These are phyloP conservation scores for Drosophila anceps DNA, from an alignment of 2,888 invertebrate species.

Conservation along the genomic window DNA sequence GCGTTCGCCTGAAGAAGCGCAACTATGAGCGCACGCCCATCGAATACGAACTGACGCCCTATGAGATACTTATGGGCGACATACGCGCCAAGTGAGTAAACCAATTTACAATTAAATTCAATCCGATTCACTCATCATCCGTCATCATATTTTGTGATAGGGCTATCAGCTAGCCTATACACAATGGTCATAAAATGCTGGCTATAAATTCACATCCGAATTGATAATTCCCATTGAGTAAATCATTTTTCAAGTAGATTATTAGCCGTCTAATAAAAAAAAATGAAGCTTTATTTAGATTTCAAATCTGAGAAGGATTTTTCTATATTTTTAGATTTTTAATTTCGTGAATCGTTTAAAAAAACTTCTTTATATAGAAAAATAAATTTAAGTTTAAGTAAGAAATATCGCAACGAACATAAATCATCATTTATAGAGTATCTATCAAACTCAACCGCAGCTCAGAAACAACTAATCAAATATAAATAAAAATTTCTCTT, in stretches of 20 bases:
- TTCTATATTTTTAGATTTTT: too few species aligned
- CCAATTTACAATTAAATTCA: background rate
- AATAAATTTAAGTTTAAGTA: too few species aligned
- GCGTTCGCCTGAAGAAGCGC: constrained; percentile 96
- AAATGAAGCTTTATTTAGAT: too few species aligned
- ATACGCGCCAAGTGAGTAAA: constrained; percentile 90
- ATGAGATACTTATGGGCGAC: constrained; percentile 98
- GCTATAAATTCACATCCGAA: background rate
- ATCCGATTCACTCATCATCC: background rate
- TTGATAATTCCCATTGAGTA: background rate
- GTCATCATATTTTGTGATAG: background rate
- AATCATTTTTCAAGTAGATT: background rate
- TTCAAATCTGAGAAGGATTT: too few species aligned
- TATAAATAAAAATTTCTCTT: constrained; percentile 46
- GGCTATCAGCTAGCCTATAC: background rate
- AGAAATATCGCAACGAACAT: too few species aligned
- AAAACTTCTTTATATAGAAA: too few species aligned
- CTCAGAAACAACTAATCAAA: constrained; percentile 28
- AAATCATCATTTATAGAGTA: background rate
- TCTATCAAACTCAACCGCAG: constrained; percentile 6
- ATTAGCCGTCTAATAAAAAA: background rate
- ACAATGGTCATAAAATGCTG: background rate
- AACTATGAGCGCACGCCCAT: constrained; percentile 91
- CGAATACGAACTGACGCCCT: constrained; percentile 97
- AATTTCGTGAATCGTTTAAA: too few species aligned